Percentiles rank a stretch among this genome's conserved stretches.
These are phyloP conservation scores for Melolontha melolontha DNA, from an alignment of 2,888 invertebrate genomes.

Conservation along the genomic window DNA sequence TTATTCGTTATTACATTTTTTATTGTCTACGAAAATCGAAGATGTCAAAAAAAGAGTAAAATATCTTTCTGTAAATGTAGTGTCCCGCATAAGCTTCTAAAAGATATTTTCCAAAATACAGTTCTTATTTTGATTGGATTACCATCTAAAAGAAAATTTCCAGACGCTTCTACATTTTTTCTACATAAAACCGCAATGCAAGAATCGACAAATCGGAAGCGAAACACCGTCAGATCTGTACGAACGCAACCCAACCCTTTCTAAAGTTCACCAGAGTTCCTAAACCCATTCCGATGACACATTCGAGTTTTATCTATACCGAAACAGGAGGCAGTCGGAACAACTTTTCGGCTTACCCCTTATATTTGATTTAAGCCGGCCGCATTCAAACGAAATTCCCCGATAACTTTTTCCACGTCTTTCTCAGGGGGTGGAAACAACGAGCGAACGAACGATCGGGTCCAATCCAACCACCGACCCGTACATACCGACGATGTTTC, in stretches of 20 bases:
- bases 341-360: conserved; percentile 25
- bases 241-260: conserved; percentile 10
- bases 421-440: no score
- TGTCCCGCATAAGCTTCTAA: no score
- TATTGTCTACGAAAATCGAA: no score
- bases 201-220: conserved; percentile 14
- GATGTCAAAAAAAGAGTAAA: no score
- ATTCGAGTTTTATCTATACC: conserved; percentile 28
- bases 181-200: background rate
- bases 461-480: no score
- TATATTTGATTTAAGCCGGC: conserved; percentile 33
- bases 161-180: background rate
- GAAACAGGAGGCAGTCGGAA: conserved; percentile 27
- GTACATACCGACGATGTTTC: no score
- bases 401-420: conserved; percentile 30
- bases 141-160: background rate
- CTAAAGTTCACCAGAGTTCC: background rate
- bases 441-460: no score
- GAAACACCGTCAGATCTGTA: background rate
- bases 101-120: no score
- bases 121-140: background rate
- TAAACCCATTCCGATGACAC: conserved; percentile 23
- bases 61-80: no score
- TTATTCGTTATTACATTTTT: no score
- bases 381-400: conserved; percentile 21